Evolutionary conservation across 2,797 vertebrate species (phyloP).

Genomic region (Amblyopsis hoosieri): DNA sequence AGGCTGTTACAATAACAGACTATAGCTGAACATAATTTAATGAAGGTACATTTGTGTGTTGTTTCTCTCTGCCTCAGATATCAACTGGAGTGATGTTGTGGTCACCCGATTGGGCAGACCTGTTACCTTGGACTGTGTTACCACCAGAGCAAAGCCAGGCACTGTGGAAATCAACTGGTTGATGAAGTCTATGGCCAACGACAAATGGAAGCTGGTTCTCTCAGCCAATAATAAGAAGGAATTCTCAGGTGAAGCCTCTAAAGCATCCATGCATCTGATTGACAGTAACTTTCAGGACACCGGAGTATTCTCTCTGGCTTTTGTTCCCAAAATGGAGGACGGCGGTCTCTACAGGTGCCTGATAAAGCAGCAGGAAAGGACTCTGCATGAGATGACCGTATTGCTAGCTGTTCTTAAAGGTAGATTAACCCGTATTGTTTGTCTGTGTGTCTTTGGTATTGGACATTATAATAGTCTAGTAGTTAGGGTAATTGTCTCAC

Average conservation of each 20-base stretch:
- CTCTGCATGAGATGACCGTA: slow-evolving; percentile 52
- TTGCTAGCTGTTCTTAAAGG: slow-evolving; percentile 73
- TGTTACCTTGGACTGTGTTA: slow-evolving; percentile 63
- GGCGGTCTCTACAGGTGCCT: slow-evolving; percentile 69
- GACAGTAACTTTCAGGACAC: slow-evolving; percentile 60
- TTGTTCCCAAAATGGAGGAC: slow-evolving; percentile 54
- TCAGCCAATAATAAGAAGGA: slow-evolving; percentile 45
- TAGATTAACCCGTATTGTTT: slow-evolving; percentile 33
- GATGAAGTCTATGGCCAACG: slow-evolving; percentile 29
- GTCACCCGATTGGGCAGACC: slow-evolving; percentile 46
- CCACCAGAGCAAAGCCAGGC: slow-evolving; percentile 32
- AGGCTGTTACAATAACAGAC: slow-evolving; percentile 6
- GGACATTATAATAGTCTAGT: too few species aligned
- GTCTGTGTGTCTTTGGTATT: too few species aligned
- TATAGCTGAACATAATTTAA: background rate
- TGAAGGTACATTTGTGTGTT: background rate
- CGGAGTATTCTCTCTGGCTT: slow-evolving; percentile 64
- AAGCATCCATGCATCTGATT: slow-evolving; percentile 46
- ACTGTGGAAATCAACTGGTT: slow-evolving; percentile 63
- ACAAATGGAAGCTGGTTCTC: slow-evolving; percentile 63
- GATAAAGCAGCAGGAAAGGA: slow-evolving; percentile 44
- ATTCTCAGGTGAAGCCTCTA: slow-evolving; percentile 34
- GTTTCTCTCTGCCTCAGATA: slow-evolving; percentile 38
- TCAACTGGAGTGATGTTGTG: slow-evolving; percentile 61
- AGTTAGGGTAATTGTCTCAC: too few species aligned